phyloP scores from a whole-genome alignment of 2,888 invertebrate genomes.

The Rhamphomyia laevipes region DNA sequence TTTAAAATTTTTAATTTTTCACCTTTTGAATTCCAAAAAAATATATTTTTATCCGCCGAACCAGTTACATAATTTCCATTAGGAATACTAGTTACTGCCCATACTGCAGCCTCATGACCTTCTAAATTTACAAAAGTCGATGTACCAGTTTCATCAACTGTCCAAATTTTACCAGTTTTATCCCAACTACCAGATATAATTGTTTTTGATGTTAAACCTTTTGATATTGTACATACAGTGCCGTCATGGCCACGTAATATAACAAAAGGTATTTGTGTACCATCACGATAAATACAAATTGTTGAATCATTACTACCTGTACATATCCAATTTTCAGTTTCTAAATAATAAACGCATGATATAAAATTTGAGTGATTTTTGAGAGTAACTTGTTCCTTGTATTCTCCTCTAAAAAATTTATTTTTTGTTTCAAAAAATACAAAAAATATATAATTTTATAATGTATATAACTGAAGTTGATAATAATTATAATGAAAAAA shows the following conservation, averaged over 20 bases:
- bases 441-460: too few species aligned
- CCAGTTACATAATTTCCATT: conserved; percentile 59
- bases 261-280: conserved; percentile 53
- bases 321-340: conserved; percentile 62
- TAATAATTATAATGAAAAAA: too few species aligned
- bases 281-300: conserved; percentile 66
- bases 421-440: conserved; percentile 4
- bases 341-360: conserved; percentile 64
- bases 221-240: conserved; percentile 41
- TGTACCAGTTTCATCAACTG: conserved; percentile 42
- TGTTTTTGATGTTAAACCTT: conserved; percentile 40
- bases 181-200: conserved; percentile 91
- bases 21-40: conserved; percentile 66
- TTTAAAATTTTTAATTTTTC: conserved; percentile 50
- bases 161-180: conserved; percentile 75
- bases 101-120: conserved; percentile 76
- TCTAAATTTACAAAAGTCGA: conserved; percentile 45
- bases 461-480: conserved; percentile 4
- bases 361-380: conserved; percentile 80
- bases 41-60: conserved; percentile 85
- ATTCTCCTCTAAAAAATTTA: conserved; percentile 47
- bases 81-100: conserved; percentile 55
- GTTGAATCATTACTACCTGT: conserved; percentile 84
- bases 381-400: conserved; percentile 52
- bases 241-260: conserved; percentile 59